These are phyloP conservation scores for Hypomecis atomaria DNA, from an alignment of 2,888 invertebrate genomes.

Conservation along the genomic window DNA sequence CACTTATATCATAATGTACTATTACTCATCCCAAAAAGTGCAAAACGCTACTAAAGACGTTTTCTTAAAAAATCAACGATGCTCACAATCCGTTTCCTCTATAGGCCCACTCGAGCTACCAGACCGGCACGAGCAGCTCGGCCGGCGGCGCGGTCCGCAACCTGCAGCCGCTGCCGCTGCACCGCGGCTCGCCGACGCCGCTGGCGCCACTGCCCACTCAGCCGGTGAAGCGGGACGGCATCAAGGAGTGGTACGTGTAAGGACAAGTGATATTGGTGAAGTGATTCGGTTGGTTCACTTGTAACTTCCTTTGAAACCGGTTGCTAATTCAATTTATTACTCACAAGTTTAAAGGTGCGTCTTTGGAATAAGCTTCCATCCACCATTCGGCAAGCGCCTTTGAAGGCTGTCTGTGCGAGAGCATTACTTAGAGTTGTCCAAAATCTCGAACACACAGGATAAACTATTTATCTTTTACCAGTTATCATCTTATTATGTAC, in stretches of 20 bases:
- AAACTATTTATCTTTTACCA: too few relatives aligned
- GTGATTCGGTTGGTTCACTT: conserved; percentile 11
- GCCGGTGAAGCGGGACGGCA: conserved; percentile 92
- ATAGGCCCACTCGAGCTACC: conserved; percentile 81
- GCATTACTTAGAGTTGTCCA: too few relatives aligned
- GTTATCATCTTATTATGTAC: too few relatives aligned
- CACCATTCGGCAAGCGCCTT: too few relatives aligned
- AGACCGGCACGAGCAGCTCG: conserved; percentile 67
- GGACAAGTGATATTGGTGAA: conserved; percentile 7
- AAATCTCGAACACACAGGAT: too few relatives aligned
- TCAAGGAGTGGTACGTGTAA: conserved; percentile 98
- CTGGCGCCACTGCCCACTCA: conserved; percentile 82
- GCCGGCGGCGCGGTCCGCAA: conserved; percentile 80
- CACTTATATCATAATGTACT: too few relatives aligned
- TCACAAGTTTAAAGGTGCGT: background rate
- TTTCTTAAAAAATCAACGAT: too few relatives aligned
- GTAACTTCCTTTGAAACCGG: background rate
- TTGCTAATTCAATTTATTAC: background rate
- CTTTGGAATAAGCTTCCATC: too few relatives aligned
- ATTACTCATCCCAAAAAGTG: too few relatives aligned
- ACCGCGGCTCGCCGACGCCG: conserved; percentile 74
- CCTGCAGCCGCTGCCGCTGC: conserved; percentile 75
- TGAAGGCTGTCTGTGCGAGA: too few relatives aligned
- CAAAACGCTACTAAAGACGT: too few relatives aligned
- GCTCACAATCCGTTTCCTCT: too few relatives aligned